Base-by-base conservation (phyloP, 2,113 vertebrate species). In the Ophthalmotilapia sp. region DNA sequence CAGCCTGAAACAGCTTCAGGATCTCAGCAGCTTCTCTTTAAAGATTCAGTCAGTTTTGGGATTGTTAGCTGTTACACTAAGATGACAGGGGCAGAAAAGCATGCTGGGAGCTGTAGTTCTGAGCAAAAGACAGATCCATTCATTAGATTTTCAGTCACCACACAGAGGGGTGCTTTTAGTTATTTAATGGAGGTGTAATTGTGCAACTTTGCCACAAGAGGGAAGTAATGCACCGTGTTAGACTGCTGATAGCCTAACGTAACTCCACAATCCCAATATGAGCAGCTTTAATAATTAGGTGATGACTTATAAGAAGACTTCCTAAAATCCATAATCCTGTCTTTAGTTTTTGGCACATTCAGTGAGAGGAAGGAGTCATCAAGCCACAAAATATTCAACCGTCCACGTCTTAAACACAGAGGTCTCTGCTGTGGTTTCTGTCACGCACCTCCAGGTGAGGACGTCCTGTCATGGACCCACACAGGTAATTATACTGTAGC, bases 81-180 rank as follows among this genome's bases (percentile, higher is more conserved):
- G 31, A 0, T 0, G 9, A 65, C 60, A 6, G 29, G 31, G 0
- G 31, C 3, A 62, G 58, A 36, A 62, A 36, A 12, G 58, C 58
- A 36, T 62, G 58, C 58, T 62, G 58, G 58, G 58, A 62, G 58
- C 58, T 62, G 58, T 62, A 7, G 58, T 62, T 62, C 58, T 36
- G 31, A n/a, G 5, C 17, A 62, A 62, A 62, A 6, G 58, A 60
- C 15, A 33, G 58, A 62, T 36, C 15, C 29, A 62, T 62, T 62
- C 29, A 33, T 0, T 6, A 62, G 2, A 62, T 62, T 62, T 36
- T 62, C 31, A 62, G 58, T 36, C 4, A 1, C 6, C 58, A 36
- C 2, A 19, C 58, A 62, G 29, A 33, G 58, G 2, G 15, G 5
- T 11, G 58, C 58, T 62, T 62, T 19, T 0, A 36, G 58, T 36